A percentile compares a stretch with the other conserved stretches of the same genome.
Evolutionary conservation across 30 jellyfish, hydroid and myxozoan species (phyloP).

Genomic region (Catostylus mosaicus): DNA sequence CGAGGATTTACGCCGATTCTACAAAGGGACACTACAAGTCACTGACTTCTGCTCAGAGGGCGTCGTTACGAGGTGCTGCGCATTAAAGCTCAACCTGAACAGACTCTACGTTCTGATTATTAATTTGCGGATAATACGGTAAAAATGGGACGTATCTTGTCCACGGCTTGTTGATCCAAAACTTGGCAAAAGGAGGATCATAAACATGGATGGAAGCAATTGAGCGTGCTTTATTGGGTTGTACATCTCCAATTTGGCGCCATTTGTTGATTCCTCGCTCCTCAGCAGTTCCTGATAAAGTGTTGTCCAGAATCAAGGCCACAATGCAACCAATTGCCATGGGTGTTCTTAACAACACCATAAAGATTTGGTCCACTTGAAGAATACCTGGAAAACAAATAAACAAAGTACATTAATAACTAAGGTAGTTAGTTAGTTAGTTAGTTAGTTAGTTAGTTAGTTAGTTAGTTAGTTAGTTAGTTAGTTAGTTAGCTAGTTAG

Average conservation of each 20-base stretch:
- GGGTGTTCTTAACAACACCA: slow-evolving; percentile 69
- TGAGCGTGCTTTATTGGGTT: neutral
- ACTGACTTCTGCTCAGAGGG: too few species aligned
- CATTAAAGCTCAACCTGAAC: neutral
- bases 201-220: slow-evolving; percentile 57
- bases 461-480: too few species aligned
- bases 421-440: too few species aligned
- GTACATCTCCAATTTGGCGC: slow-evolving; percentile 31
- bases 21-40: too few species aligned
- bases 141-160: slow-evolving; percentile 75
- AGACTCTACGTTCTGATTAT: neutral
- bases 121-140: slow-evolving; percentile 60
- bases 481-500: too few species aligned
- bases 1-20: neutral
- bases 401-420: too few species aligned
- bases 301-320: slow-evolving; percentile 78
- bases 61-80: neutral
- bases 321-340: slow-evolving; percentile 85
- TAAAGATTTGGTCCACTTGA: slow-evolving; percentile 78
- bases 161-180: slow-evolving; percentile 54
- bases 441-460: too few species aligned
- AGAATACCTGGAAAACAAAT: slow-evolving; percentile 42
- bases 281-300: slow-evolving; percentile 71
- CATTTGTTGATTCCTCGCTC: slow-evolving; percentile 85
- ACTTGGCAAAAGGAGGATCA: slow-evolving; percentile 59